Evolutionary conservation across 2,113 vertebrate species (phyloP), one percentile per base, ranked within the genome.

Genomic region (Athene cunicularia): DNA sequence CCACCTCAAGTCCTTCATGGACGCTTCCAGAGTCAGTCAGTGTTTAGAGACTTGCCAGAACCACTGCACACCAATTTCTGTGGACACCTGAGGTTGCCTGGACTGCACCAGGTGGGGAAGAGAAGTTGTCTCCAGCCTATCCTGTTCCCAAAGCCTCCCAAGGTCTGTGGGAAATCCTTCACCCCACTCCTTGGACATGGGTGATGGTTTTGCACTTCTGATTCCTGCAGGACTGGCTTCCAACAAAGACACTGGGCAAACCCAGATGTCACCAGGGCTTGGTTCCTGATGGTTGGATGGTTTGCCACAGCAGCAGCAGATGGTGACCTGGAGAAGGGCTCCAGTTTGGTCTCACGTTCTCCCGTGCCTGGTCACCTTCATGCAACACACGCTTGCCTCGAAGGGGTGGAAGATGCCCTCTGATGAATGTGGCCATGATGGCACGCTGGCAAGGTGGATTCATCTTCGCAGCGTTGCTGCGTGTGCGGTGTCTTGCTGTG

Each of bases 401-500:
- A 24, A 73, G 64, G 50, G 8, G 68, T 0, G 7, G 58, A 19
- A 53, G 26, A 14, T 18, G 30, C 19, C 13, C 49, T 63, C 37
- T 7, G 13, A 8, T 33, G 14, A 18, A 1, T 5, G 1, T 0
- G 27, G 33, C 27, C 35, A 2, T 1, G 62, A 3, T 1, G 18
- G 50, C 43, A 6, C 0, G 5, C 21, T 8, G 20, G 74, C 5
- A 14, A 56, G 41, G 49, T 14, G 77, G 50, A 11, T 28, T 32
- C 3, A 0, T 14, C 58, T 8, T 3, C 14, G 0, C 5, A 19
- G 3, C 59, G 6, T 7, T 8, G 43, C 55, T 12, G 35, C 0
- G 2, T 27, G 49, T 0, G 3, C 1, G 4, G n/a, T 33, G 59
- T 4, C 74, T 13, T 12, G 45, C 74, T 47, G 80, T 32, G 74